phyloP scores from a whole-genome alignment of 2,797 vertebrate genomes.

The Melanotaenia trifasciata region DNA sequence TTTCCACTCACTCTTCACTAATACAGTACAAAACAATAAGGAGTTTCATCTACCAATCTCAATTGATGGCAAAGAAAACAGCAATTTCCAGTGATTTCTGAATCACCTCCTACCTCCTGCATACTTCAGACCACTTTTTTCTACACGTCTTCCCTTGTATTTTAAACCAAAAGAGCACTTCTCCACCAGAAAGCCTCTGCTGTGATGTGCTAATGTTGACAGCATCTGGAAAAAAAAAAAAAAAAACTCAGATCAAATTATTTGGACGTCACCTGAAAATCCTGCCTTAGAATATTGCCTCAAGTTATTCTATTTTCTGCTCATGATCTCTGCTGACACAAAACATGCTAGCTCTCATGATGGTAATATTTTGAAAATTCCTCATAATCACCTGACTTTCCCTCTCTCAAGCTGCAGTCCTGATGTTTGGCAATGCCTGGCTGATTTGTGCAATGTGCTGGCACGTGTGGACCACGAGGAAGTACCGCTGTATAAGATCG shows the following conservation, averaged over 20 bases:
- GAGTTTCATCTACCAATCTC: too few species aligned
- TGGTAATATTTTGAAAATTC: neutral
- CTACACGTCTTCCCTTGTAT: too few species aligned
- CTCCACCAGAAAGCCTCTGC: too few species aligned
- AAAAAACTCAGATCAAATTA: too few species aligned
- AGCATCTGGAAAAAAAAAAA: neutral
- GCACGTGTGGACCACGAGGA: slow-evolving; percentile 94
- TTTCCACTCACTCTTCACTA: too few species aligned
- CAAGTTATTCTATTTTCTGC: neutral
- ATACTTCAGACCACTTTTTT: too few species aligned
- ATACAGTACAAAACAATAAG: too few species aligned
- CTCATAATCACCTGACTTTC: neutral
- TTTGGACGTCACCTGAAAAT: too few species aligned
- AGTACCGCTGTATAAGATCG: slow-evolving; percentile 92
- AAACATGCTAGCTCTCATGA: slow-evolving; percentile 1
- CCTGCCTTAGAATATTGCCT: neutral
- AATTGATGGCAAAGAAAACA: too few species aligned
- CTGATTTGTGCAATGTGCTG: slow-evolving; percentile 94
- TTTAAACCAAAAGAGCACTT: too few species aligned
- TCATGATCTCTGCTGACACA: neutral
- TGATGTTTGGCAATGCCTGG: slow-evolving; percentile 94
- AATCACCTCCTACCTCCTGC: too few species aligned
- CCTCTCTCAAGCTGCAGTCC: slow-evolving; percentile 83
- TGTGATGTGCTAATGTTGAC: neutral
- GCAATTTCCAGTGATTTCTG: too few species aligned